These are phyloP conservation scores for Lemur catta DNA, from an alignment of 2,797 vertebrate species.

Conservation along the genomic window DNA sequence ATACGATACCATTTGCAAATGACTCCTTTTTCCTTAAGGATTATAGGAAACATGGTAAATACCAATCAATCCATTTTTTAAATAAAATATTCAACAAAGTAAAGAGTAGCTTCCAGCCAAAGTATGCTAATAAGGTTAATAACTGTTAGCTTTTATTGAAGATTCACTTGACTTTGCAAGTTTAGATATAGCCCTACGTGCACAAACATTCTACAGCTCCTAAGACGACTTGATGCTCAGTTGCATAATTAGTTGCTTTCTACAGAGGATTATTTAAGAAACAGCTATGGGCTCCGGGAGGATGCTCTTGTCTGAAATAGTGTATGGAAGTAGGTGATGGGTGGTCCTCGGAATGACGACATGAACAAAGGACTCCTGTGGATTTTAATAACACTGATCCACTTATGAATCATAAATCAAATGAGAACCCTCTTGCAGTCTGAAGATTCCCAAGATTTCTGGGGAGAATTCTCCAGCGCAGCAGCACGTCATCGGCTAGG, in stretches of 20 bases:
- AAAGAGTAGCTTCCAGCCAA: neutral
- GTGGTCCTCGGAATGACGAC: conserved; percentile 56
- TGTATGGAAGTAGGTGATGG: conserved; percentile 34
- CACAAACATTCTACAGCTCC: neutral
- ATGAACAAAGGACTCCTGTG: conserved; percentile 75
- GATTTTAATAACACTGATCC: conserved; percentile 79
- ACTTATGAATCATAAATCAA: conserved; percentile 77
- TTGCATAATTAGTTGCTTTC: conserved; percentile 57
- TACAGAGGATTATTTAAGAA: conserved; percentile 62
- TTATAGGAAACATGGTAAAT: neutral
- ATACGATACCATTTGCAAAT: neutral
- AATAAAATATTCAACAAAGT: conserved; percentile 54
- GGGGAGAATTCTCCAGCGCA: conserved; percentile 38
- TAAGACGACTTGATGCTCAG: conserved; percentile 22
- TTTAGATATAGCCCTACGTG: conserved; percentile 42
- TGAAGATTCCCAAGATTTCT: conserved; percentile 68
- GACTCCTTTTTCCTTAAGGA: neutral
- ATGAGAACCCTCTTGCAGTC: conserved; percentile 59
- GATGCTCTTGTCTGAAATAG: conserved; percentile 30
- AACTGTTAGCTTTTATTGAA: conserved; percentile 13
- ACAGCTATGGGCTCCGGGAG: conserved; percentile 47
- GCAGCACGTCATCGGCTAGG: conserved; percentile 1
- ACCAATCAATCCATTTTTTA: conserved; percentile 44
- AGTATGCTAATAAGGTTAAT: neutral
- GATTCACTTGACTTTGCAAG: conserved; percentile 42